Evolutionary conservation across 2,888 invertebrate genomes (phyloP).

Genomic region (Mesorhabditis sp.): DNA sequence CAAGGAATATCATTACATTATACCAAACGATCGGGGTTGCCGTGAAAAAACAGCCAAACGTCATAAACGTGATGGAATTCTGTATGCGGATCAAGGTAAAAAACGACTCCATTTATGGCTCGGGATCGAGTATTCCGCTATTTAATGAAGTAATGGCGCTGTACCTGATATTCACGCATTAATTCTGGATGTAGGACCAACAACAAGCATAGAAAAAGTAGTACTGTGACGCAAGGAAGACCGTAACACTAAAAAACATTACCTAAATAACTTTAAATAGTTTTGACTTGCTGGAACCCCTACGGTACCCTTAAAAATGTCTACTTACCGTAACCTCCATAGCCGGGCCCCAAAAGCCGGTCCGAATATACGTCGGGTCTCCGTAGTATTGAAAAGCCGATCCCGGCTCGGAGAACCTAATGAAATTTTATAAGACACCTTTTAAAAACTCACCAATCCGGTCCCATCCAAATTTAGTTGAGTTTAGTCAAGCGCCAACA

Average conservation of each 20-base stretch:
- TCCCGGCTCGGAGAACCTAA: too few species aligned
- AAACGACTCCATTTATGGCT: too few species aligned
- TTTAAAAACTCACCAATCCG: too few species aligned
- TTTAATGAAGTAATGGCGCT: too few species aligned
- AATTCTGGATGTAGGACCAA: background rate
- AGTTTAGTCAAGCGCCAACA: too few species aligned
- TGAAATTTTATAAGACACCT: too few species aligned
- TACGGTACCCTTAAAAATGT: too few species aligned
- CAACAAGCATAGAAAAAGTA: background rate
- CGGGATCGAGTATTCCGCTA: too few species aligned
- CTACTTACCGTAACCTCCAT: background rate
- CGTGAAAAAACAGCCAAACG: slow-evolving; percentile 4
- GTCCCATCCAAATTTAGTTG: too few species aligned
- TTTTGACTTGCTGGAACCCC: too few species aligned
- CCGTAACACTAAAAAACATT: background rate
- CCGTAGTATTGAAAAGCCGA: background rate
- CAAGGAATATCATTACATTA: background rate
- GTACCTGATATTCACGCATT: background rate
- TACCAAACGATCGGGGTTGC: background rate
- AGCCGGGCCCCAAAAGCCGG: background rate
- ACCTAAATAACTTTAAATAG: too few species aligned
- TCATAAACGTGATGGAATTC: background rate
- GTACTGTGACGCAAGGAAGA: background rate
- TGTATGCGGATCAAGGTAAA: background rate
- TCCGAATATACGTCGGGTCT: background rate